These are phyloP conservation scores for Heliconius melpomene DNA, from an alignment of 1,140 invertebrate genomes.

Conservation along the genomic window DNA sequence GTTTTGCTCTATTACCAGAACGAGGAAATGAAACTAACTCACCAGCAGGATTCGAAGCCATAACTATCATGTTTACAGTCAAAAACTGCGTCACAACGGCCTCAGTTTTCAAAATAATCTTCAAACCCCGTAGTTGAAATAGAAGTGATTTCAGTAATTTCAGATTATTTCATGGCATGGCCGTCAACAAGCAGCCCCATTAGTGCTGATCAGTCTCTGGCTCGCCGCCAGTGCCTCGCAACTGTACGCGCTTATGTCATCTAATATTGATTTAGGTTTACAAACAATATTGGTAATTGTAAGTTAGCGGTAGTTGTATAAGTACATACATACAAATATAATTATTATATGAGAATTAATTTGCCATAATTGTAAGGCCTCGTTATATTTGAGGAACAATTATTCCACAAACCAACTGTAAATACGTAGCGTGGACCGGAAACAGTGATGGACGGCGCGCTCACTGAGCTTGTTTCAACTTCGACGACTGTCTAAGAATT, in stretches of 20 bases:
- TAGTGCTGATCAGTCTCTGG: conserved; percentile 6
- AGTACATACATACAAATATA: not conserved
- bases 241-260: conserved; percentile 3
- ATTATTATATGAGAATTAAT: too few species aligned
- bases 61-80: not conserved
- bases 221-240: not conserved
- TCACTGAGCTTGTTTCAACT: not conserved
- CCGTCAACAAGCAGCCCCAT: not conserved
- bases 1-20: too few species aligned
- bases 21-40: too few species aligned
- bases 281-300: not conserved
- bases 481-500: not conserved
- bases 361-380: not conserved
- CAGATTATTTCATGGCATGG: not conserved
- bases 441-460: not conserved
- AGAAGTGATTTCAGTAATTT: not conserved
- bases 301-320: not conserved
- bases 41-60: not conserved
- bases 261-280: conserved; percentile 9
- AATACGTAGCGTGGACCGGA: not conserved
- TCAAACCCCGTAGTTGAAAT: not conserved
- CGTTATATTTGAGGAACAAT: not conserved
- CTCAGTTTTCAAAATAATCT: not conserved
- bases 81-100: not conserved
- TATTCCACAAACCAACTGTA: not conserved